Conservation (phyloP, 2,888 invertebrate species). For the Eustalomyia histrio region DNA sequence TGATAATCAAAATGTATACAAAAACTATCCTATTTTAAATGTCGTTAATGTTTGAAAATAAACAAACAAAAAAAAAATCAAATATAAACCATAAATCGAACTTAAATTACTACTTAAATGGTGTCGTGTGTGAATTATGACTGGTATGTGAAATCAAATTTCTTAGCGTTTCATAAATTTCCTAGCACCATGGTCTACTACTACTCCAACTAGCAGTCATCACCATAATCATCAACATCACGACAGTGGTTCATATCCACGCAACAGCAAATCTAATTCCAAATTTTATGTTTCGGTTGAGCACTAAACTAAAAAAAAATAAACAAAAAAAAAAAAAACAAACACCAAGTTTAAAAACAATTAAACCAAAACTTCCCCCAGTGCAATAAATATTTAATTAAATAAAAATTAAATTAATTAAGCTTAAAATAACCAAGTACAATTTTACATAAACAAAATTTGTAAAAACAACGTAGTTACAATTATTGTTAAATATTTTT, state of each 20-base stretch:
- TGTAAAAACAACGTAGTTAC: conserved; percentile 41
- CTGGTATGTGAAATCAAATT: conserved; percentile 40
- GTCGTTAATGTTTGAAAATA: conserved; percentile 43
- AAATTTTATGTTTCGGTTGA: conserved; percentile 79
- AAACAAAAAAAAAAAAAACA: conserved; percentile 1
- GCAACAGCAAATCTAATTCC: conserved; percentile 78
- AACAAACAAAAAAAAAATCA: conserved; percentile 45
- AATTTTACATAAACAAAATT: conserved; percentile 17
- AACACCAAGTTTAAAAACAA: conserved; percentile 32
- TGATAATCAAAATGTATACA: conserved; percentile 35
- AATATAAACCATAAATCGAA: not conserved
- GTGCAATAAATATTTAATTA: conserved; percentile 50
- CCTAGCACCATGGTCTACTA: conserved; percentile 76
- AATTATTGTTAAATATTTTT: conserved; percentile 35
- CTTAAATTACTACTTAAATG: conserved; percentile 18
- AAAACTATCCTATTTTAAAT: conserved; percentile 49
- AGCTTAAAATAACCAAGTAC: conserved; percentile 23
- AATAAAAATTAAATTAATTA: conserved; percentile 26
- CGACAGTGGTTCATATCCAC: conserved; percentile 74
- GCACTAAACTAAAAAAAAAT: conserved; percentile 67
- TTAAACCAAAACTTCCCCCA: conserved; percentile 51
- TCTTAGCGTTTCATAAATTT: conserved; percentile 76
- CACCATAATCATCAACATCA: conserved; percentile 65
- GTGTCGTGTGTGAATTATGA: conserved; percentile 58
- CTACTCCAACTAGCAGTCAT: conserved; percentile 55